Base-by-base conservation (phyloP, 2,888 invertebrate species). In the Cheilosia soror region DNA sequence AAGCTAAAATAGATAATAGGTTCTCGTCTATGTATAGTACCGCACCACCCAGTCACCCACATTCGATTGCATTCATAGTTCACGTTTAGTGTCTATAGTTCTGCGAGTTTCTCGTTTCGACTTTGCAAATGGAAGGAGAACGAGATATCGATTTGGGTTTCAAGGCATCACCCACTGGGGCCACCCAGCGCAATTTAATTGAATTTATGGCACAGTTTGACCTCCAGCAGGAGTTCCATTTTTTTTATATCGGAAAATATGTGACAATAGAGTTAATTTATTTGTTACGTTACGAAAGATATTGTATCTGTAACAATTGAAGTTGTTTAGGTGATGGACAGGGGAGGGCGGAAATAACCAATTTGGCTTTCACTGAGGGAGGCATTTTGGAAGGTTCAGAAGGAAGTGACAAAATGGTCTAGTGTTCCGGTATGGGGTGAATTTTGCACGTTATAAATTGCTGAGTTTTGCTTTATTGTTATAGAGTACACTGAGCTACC, bases 281-380 rank as follows among this genome's bases (percentile, higher is more conserved):
- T 78, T 44, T 60, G 53, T 42, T 53, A 49, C 25, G 68, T 53
- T 68, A 31, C 37, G 15, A 53, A 57, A 20, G 25, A 44, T 62
- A 62, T 60, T 77, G 60, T 66, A 33, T 69, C 29, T 62, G 68
- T 33, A 60, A 77, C 76, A 68, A 76, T 76, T 75, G 73, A 31
- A 65, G 51, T 31, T 75, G 37, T 73, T 73, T 44, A 44, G 29
- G 13, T 31, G 31, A 66, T 37, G 31, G 58, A 4, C 37, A 37
- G 13, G 0, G 13, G 29, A 2, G n/a, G 15, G 9, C 20, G 40
- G 37, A 47, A 4, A 49, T 20, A 47, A 47, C 44, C 29, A 37
- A 60, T 49, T 58, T 68, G 42, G 40, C 60, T 51, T 66, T 51
- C 25, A 76, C 68, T 68, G 76, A 66, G 31, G 51, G 5, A 27